phyloP scores from a whole-genome alignment of 2,113 vertebrate genomes.

The Dasyprocta punctata region DNA sequence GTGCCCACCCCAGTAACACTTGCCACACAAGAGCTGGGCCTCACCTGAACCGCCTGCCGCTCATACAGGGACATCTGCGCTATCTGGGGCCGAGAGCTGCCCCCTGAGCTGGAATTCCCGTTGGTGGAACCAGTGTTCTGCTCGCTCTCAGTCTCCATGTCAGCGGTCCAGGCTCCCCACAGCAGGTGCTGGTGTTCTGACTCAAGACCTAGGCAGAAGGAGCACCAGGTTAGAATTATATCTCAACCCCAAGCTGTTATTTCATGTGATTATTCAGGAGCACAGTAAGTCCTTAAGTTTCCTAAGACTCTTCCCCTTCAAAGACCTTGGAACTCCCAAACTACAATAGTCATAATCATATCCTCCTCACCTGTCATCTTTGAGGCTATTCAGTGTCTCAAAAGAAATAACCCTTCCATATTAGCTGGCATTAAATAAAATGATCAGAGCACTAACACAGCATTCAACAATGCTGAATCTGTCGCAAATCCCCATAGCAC shows the following conservation, averaged over 20 bases:
- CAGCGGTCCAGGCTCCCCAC: conserved; percentile 75
- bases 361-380: not conserved
- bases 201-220: conserved; percentile 78
- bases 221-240: conserved; percentile 12
- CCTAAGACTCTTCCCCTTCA: not conserved
- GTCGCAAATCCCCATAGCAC: not conserved
- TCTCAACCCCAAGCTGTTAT: not conserved
- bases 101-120: conserved; percentile 91
- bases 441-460: not conserved
- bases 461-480: not conserved
- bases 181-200: conserved; percentile 63
- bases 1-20: not conserved
- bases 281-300: not conserved
- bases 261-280: not conserved
- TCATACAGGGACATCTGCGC: conserved; percentile 98
- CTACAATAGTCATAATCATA: not conserved
- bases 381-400: not conserved
- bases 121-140: conserved; percentile 93
- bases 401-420: conserved; percentile 9
- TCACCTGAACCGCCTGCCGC: conserved; percentile 96
- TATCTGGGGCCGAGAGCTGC: conserved; percentile 95
- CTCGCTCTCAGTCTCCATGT: conserved; percentile 97
- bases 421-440: conserved; percentile 28
- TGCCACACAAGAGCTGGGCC: not conserved
- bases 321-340: not conserved